phyloP scores from a whole-genome alignment of 2,113 vertebrate species.

The Hiodon alosoides region DNA sequence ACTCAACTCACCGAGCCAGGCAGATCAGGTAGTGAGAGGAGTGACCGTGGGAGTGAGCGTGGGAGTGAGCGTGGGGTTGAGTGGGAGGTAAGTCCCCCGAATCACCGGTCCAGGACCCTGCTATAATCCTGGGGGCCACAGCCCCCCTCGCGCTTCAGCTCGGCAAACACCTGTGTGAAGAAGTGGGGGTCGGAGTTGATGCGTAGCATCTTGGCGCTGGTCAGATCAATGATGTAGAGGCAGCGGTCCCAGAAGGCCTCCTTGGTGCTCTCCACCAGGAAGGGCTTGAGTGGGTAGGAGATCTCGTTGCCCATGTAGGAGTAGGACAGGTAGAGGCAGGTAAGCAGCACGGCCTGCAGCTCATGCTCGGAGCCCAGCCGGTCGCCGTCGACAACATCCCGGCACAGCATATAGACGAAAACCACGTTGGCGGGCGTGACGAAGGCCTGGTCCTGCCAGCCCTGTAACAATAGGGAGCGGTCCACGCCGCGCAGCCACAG shows the following conservation, averaged over 20 bases:
- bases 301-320: constrained; percentile 82
- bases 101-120: constrained; percentile 67
- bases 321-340: constrained; percentile 78
- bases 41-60: neutral
- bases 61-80: neutral
- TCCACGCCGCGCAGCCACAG: constrained; percentile 74
- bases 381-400: constrained; percentile 69
- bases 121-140: constrained; percentile 62
- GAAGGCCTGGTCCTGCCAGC: constrained; percentile 80
- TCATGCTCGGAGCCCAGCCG: constrained; percentile 66
- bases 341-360: constrained; percentile 70
- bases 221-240: constrained; percentile 67
- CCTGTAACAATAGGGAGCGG: constrained; percentile 71
- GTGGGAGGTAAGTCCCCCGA: constrained; percentile 16
- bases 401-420: constrained; percentile 76
- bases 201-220: constrained; percentile 71
- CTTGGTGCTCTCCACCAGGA: constrained; percentile 69
- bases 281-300: constrained; percentile 78
- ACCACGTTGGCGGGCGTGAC: constrained; percentile 77
- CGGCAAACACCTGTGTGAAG: constrained; percentile 76
- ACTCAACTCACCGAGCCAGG: neutral
- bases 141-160: constrained; percentile 72
- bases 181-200: constrained; percentile 77
- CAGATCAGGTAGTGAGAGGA: neutral
- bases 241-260: constrained; percentile 79